A percentile compares a stretch with the other conserved stretches of the same genome.
Conservation (phyloP, 2,797 vertebrate species). For the Gorsachius magnificus region DNA sequence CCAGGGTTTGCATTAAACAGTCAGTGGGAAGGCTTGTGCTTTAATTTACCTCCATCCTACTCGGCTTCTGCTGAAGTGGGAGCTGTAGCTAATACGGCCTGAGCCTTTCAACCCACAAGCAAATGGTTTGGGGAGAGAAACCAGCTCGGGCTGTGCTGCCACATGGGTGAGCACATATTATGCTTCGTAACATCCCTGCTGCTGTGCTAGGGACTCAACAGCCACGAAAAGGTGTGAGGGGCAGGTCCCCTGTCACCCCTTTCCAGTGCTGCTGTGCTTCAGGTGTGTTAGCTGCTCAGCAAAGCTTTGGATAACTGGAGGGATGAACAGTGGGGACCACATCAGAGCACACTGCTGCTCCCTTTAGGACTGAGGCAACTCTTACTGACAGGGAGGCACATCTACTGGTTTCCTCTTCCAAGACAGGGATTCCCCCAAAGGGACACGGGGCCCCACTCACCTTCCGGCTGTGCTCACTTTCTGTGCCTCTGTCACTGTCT, state of each 20-base stretch:
- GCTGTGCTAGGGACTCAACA: background rate
- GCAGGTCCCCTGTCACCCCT: background rate
- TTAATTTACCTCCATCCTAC: slow-evolving; percentile 7
- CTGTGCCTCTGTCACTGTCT: slow-evolving; percentile 51
- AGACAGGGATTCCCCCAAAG: background rate
- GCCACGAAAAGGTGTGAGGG: background rate
- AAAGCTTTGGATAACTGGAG: background rate
- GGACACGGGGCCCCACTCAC: background rate
- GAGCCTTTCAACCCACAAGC: background rate
- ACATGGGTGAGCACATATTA: background rate
- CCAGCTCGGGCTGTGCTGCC: background rate
- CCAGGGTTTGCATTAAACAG: slow-evolving; percentile 40
- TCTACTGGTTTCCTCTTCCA: background rate
- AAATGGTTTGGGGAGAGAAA: background rate
- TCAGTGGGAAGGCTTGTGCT: slow-evolving; percentile 15
- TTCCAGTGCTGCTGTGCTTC: background rate
- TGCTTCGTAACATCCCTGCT: background rate
- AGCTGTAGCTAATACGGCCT: background rate
- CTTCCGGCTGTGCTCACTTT: slow-evolving; percentile 38
- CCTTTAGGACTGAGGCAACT: background rate
- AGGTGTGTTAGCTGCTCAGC: background rate
- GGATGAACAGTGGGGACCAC: background rate
- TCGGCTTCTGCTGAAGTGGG: background rate
- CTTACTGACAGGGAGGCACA: background rate
- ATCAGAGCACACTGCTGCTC: background rate